Evolutionary conservation across 2,888 invertebrate genomes (phyloP).

Genomic region (Lasioglossum oenotherae): DNA sequence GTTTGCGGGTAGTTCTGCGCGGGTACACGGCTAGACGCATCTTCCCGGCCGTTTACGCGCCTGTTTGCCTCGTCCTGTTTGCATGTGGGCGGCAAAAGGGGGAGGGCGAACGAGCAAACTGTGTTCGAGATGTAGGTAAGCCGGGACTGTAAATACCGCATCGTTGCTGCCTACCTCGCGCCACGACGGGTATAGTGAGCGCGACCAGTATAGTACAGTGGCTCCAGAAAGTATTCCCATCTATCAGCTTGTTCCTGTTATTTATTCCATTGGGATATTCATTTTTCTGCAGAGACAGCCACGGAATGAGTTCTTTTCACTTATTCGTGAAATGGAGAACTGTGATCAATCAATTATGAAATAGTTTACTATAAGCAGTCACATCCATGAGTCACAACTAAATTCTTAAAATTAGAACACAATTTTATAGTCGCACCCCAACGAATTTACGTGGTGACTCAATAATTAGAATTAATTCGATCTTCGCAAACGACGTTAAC

Average conservation of each 20-base stretch:
- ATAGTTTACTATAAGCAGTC: too few relatives aligned
- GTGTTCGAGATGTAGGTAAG: conserved; percentile 66
- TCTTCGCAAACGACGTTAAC: too few relatives aligned
- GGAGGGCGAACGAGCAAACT: conserved; percentile 56
- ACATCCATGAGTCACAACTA: not conserved
- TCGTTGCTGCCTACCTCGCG: conserved; percentile 72
- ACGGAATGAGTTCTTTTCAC: too few relatives aligned
- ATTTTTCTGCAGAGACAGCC: too few relatives aligned
- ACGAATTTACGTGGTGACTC: not conserved
- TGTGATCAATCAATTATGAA: too few relatives aligned
- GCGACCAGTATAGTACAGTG: conserved; percentile 58
- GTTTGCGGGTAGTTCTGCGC: conserved; percentile 20
- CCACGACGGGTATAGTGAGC: conserved; percentile 56
- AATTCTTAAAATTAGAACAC: not conserved
- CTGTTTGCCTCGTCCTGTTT: conserved; percentile 42
- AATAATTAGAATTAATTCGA: too few relatives aligned
- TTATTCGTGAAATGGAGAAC: too few relatives aligned
- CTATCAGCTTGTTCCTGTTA: not conserved
- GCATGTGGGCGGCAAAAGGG: conserved; percentile 58
- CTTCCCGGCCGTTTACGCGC: conserved; percentile 45
- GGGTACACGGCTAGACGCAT: conserved; percentile 31
- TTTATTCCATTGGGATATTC: too few relatives aligned
- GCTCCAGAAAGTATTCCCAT: not conserved
- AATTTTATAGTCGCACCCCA: not conserved
- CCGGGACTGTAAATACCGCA: conserved; percentile 72